Percentiles rank a stretch among this genome's conserved stretches.
phyloP scores from a whole-genome alignment of 2,797 vertebrate species.

The Caiman crocodilus region DNA sequence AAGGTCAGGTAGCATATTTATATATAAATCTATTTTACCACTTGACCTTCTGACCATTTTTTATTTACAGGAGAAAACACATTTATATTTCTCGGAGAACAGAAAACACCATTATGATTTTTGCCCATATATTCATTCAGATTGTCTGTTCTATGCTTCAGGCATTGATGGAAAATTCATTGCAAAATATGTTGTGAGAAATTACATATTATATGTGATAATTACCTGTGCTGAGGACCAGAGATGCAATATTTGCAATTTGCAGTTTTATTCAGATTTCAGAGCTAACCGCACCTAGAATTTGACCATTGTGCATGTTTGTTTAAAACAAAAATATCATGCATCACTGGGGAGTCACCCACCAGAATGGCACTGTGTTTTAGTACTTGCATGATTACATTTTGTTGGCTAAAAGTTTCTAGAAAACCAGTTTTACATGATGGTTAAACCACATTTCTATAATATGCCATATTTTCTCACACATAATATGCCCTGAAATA shows the following conservation, averaged over 20 bases:
- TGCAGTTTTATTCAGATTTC: constrained; percentile 18
- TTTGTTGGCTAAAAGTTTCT: background rate
- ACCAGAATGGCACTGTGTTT: background rate
- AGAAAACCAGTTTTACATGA: background rate
- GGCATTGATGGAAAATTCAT: background rate
- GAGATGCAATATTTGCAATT: background rate
- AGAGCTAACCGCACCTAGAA: background rate
- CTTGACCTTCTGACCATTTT: background rate
- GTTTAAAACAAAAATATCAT: background rate
- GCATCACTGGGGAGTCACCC: background rate
- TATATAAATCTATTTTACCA: background rate
- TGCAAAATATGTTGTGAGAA: background rate
- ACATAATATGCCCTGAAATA: too few species aligned
- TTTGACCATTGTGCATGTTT: background rate
- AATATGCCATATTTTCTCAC: too few species aligned
- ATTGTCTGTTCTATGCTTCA: background rate
- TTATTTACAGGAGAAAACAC: background rate
- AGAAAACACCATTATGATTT: background rate
- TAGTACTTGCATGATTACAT: background rate
- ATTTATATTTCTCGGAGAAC: constrained; percentile 19
- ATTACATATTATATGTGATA: background rate
- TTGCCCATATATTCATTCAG: background rate
- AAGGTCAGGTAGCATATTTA: background rate
- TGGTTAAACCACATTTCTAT: background rate
- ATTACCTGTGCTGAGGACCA: background rate